Percentiles rank a stretch among this genome's conserved stretches.
These are phyloP conservation scores for Whitmania pigra DNA, from an alignment of 1,140 invertebrate genomes.

Conservation along the genomic window DNA sequence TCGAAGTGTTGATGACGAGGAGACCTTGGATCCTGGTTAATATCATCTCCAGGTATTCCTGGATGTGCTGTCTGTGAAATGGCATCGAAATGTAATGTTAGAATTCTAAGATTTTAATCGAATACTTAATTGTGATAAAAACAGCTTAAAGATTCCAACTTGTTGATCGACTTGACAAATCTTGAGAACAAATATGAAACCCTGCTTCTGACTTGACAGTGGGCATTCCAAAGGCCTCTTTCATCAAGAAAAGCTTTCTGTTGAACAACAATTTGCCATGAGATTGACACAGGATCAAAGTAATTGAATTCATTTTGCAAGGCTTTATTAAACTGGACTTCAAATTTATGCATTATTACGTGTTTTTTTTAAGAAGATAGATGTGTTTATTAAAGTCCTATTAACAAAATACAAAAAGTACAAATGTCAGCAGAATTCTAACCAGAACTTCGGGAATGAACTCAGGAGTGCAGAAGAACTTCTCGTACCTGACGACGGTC, in stretches of 20 bases:
- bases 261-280: not conserved
- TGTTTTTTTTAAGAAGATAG: too few species aligned
- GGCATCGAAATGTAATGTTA: too few species aligned
- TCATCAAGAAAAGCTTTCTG: constrained; percentile 47
- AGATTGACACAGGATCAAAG: too few species aligned
- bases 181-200: constrained; percentile 48
- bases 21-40: constrained; percentile 46
- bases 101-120: too few species aligned
- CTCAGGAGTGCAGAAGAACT: constrained; percentile 45
- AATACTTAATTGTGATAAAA: too few species aligned
- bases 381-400: too few species aligned
- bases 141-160: constrained; percentile 9
- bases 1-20: constrained; percentile 42
- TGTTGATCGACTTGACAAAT: constrained; percentile 45
- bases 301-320: too few species aligned
- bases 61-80: constrained; percentile 39
- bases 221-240: constrained; percentile 44
- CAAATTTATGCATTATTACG: too few species aligned
- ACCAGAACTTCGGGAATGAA: constrained; percentile 45
- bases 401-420: not conserved
- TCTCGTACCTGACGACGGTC: constrained; percentile 48
- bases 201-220: constrained; percentile 45
- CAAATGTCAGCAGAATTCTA: constrained; percentile 22
- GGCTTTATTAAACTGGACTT: too few species aligned
- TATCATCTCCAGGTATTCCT: constrained; percentile 46